Conservation (phyloP, 2,797 vertebrate genomes). For the Alcedo atthis region DNA sequence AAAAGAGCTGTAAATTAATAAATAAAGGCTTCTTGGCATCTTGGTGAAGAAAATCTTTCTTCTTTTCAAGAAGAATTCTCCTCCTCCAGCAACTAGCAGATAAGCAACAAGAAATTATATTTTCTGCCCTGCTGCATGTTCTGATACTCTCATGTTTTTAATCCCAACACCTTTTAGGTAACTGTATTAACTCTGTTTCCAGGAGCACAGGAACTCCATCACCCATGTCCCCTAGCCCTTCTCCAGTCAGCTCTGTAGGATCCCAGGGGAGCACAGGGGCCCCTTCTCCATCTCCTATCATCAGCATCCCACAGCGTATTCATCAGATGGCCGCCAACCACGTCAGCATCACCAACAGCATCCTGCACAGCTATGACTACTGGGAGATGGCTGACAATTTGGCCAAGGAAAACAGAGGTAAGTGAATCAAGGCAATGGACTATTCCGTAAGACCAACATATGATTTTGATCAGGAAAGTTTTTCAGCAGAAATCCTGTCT, state of each 20-base stretch:
- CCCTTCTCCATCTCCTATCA: constrained; percentile 83
- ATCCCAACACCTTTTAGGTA: not conserved
- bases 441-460: not conserved
- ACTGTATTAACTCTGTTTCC: constrained; percentile 36
- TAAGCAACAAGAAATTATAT: not conserved
- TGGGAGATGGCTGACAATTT: constrained; percentile 99
- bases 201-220: constrained; percentile 86
- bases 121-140: not conserved
- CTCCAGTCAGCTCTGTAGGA: constrained; percentile 82
- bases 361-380: constrained; percentile 98
- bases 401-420: constrained; percentile 95
- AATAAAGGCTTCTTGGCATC: too few species aligned
- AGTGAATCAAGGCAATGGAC: not conserved
- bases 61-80: too few species aligned
- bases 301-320: constrained; percentile 97
- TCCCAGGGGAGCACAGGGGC: constrained; percentile 80
- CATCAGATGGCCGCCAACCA: constrained; percentile 99
- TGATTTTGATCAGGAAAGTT: not conserved
- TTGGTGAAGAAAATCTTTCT: too few species aligned
- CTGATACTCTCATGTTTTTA: not conserved
- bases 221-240: constrained; percentile 84
- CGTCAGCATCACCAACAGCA: constrained; percentile 97
- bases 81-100: too few species aligned
- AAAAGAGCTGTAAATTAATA: too few species aligned
- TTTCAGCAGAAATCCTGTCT: not conserved